A percentile compares a stretch with the other conserved stretches of the same genome.
phyloP scores from a whole-genome alignment of 2,797 vertebrate genomes.

The Micromesistius poutassou region DNA sequence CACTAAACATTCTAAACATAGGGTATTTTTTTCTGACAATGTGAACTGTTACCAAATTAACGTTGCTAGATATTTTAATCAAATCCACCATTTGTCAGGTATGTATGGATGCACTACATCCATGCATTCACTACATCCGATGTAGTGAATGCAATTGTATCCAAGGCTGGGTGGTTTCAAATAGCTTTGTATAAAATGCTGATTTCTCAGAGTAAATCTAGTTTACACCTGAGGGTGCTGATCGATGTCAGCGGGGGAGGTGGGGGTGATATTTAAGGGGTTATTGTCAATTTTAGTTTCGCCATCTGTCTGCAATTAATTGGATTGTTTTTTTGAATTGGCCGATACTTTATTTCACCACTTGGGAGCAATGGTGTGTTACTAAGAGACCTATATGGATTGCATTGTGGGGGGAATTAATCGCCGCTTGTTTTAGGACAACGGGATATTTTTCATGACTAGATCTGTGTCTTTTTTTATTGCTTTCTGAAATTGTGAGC shows the following conservation, averaged over 20 bases:
- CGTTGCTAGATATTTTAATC: too few relatives aligned
- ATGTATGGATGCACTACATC: not conserved
- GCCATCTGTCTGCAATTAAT: constrained; percentile 7
- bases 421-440: not conserved
- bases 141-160: not conserved
- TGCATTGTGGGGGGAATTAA: constrained; percentile 3
- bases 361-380: constrained; percentile 58
- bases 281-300: not conserved
- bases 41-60: not conserved
- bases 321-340: not conserved
- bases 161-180: not conserved
- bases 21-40: not conserved
- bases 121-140: too few relatives aligned
- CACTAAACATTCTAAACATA: not conserved
- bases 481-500: constrained; percentile 23
- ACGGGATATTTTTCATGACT: constrained; percentile 1
- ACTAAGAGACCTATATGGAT: constrained; percentile 16
- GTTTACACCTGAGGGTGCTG: not conserved
- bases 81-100: not conserved
- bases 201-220: not conserved
- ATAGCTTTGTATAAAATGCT: not conserved
- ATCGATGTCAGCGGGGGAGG: not conserved
- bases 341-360: constrained; percentile 35
- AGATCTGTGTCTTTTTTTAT: constrained; percentile 3
- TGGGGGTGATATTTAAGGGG: not conserved